These are phyloP conservation scores for Actinostola sp. DNA, from an alignment of 92 coral and sea anemone species.

Conservation along the genomic window DNA sequence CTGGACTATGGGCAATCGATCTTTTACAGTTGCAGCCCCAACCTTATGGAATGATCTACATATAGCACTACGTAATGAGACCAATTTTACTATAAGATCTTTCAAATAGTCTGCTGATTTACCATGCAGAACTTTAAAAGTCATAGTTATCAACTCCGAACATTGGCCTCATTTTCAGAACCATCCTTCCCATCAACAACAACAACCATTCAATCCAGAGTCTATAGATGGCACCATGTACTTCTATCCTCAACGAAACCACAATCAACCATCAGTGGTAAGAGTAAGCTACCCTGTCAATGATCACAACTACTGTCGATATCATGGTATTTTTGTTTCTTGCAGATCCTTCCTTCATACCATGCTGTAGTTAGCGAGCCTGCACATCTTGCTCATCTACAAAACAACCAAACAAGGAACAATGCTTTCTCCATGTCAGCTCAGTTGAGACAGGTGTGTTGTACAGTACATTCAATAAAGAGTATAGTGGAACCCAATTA, in stretches of 20 bases:
- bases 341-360: constrained; percentile 86
- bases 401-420: constrained; percentile 79
- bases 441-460: constrained; percentile 87
- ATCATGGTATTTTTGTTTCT: neutral
- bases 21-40: no score
- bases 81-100: no score
- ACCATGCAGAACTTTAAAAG: no score
- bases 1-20: no score
- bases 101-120: no score
- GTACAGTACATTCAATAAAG: no score
- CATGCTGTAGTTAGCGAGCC: constrained; percentile 93
- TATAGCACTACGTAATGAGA: no score
- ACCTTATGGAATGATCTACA: no score
- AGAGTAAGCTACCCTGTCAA: no score
- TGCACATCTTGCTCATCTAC: constrained; percentile 93
- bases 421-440: constrained; percentile 95
- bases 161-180: constrained; percentile 22
- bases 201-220: constrained; percentile 77
- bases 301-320: no score
- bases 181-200: constrained; percentile 60
- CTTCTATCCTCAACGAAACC: constrained; percentile 87
- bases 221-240: constrained; percentile 96
- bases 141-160: neutral
- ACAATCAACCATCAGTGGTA: constrained; percentile 91
- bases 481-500: no score